Evolutionary conservation across 2,113 vertebrate species (phyloP), one percentile per base, ranked within the genome.

Genomic region (Papio anubis): DNA sequence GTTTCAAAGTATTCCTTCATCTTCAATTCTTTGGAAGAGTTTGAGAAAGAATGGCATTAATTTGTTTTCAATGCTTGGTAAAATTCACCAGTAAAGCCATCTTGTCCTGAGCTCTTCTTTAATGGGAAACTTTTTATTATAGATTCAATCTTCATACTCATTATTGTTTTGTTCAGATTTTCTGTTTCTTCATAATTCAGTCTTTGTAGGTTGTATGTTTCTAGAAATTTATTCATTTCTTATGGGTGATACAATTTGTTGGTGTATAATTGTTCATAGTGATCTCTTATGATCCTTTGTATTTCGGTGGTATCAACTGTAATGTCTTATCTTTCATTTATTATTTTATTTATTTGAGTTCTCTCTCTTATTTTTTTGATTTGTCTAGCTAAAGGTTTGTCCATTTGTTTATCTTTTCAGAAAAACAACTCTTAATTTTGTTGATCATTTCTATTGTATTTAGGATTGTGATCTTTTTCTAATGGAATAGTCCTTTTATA

Each of bases 61-160:
- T 68, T 68, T 68, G 30, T 68, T 68, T 68, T n/a, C 66, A 68
- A n/a, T 68, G 16, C 66, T 68, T 68, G 32, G 66, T n/a, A 18
- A 68, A 68, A 68, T 68, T 68, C 32, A 68, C 16, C 66, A 68
- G 32, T 68, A 35, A 68, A 68, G 16, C 66, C 32, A n/a, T 68
- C 66, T 68, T 32, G 66, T 68, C 66, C 66, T n/a, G 14, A 32
- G 32, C 32, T 68, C 32, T 68, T 3, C 2, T 68, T 68, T 7
- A n/a, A 16, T 0, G 0, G 16, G 32, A 68, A 18, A 68, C 32
- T 68, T 1, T 68, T n/a, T n/a, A 68, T 68, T 68, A 68, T 35
- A 35, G 3, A 68, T 68, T 68, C 16, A n/a, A 16, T 68, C 16
- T 68, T 68, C 30, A 16, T 68, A 68, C 66, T 68, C 7, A 68